These are phyloP conservation scores for Pungitius pungitius DNA, from an alignment of 2,113 vertebrate genomes.

Conservation along the genomic window DNA sequence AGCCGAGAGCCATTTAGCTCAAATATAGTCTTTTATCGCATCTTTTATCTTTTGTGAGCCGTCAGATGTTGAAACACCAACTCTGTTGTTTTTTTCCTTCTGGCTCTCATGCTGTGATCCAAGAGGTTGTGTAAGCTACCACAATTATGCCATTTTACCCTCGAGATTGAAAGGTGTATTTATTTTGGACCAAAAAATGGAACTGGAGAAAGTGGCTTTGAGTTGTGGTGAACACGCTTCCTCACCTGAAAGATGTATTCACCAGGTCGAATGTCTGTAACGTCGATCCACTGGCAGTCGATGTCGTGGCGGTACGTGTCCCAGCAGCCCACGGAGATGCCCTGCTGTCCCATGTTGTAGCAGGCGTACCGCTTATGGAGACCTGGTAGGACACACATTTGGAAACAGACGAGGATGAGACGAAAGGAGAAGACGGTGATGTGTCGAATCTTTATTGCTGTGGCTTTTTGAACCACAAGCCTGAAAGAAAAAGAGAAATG, in stretches of 20 bases:
- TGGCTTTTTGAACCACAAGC: slow-evolving; percentile 10
- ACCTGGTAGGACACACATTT: slow-evolving; percentile 70
- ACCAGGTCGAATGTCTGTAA: slow-evolving; percentile 91
- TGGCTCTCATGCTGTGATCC: slow-evolving; percentile 2
- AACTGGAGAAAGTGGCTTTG: background rate
- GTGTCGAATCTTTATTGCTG: slow-evolving; percentile 8
- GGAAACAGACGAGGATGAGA: background rate
- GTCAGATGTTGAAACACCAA: slow-evolving; percentile 56
- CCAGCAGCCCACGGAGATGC: slow-evolving; percentile 95
- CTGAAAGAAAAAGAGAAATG: slow-evolving; percentile 31
- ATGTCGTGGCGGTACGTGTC: slow-evolving; percentile 98
- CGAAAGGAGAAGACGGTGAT: background rate
- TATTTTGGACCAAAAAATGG: background rate
- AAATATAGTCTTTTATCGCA: slow-evolving; percentile 74
- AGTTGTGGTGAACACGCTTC: background rate
- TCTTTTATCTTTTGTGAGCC: slow-evolving; percentile 57
- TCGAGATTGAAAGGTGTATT: slow-evolving; percentile 11
- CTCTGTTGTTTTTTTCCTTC: slow-evolving; percentile 3
- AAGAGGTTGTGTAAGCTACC: slow-evolving; percentile 22
- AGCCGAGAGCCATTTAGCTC: slow-evolving; percentile 64
- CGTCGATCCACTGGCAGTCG: slow-evolving; percentile 97
- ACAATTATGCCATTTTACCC: slow-evolving; percentile 18
- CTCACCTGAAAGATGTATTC: slow-evolving; percentile 96
- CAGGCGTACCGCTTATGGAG: slow-evolving; percentile 89
- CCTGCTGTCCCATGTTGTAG: slow-evolving; percentile 98